Evolutionary conservation across 2,888 invertebrate species (phyloP), one percentile per base, ranked within the genome.

Genomic region (Scrobipalpa costella): DNA sequence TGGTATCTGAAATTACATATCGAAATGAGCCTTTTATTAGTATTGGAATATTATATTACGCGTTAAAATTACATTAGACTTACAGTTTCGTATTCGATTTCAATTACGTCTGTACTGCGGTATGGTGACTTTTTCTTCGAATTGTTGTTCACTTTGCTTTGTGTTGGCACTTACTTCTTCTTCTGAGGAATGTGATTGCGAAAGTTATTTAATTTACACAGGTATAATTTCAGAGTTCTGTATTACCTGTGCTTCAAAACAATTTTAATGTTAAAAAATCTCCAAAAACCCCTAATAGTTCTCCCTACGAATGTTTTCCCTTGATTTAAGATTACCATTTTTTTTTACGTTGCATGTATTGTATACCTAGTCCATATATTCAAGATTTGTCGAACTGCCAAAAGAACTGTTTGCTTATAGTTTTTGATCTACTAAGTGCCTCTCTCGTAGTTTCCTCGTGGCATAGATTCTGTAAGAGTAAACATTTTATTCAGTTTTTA

Each of bases 41-140:
- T 2, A 0, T 44, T 7, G 7, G n/a, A n/a, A 44, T 44, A 44
- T 44, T 44, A 44, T 44, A 15, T 44, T 15, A 44, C 44, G n/a
- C 44, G n/a, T 44, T 15, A n/a, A 44, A 44, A 44, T n/a, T 44
- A 44, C 44, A 15, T 44, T n/a, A 44, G n/a, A n/a, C n/a, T n/a
- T 44, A 44, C 44, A 44, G 44, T 7, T 44, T 44, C 44, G 44
- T 44, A 44, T 44, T 44, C n/a, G 44, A 44, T 44, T n/a, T 44
- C 6, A 7, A 44, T 15, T n/a, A 15, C n/a, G 27, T 27, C 27
- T 27, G 27, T 27, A 27, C 27, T 27, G 1, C 44, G n/a, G 44
- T 36, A 7, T n/a, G 15, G 27, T 27, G 27, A n/a, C 27, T 27
- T 27, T 27, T 44, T 44, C 44, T 44, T 15, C n/a, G 44, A 44